phyloP scores from a whole-genome alignment of 2,113 vertebrate genomes.

The Capreolus pygargus region DNA sequence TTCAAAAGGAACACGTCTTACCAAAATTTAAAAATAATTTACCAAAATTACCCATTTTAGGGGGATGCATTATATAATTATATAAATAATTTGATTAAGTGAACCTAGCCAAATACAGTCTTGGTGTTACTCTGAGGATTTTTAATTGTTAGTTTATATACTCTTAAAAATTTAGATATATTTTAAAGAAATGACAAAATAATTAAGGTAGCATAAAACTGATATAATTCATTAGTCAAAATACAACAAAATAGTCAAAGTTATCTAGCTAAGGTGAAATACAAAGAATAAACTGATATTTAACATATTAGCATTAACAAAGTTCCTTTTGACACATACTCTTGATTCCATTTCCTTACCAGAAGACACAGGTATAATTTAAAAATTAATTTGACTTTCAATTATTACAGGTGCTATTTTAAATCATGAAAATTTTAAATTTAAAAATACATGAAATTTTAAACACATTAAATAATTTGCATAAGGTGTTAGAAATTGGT shows the following conservation, averaged over 20 bases:
- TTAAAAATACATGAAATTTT: background rate
- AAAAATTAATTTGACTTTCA: conserved; percentile 9
- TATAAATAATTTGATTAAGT: background rate
- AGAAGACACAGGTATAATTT: background rate
- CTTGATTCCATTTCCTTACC: background rate
- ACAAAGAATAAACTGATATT: background rate
- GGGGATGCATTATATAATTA: background rate
- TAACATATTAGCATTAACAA: background rate
- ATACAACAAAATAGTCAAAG: background rate
- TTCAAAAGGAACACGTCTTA: background rate
- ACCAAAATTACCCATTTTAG: background rate
- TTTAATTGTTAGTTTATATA: background rate
- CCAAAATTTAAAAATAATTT: background rate
- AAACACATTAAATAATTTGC: background rate
- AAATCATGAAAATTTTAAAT: background rate
- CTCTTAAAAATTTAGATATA: background rate
- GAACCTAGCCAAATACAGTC: background rate
- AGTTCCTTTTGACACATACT: background rate
- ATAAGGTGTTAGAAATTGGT: conserved; percentile 6
- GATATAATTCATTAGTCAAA: background rate
- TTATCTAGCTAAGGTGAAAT: background rate
- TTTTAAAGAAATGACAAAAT: background rate
- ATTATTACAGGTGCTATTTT: background rate
- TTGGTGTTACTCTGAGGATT: background rate
- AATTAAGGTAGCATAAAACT: background rate